Base-by-base conservation (phyloP, 2,113 vertebrate genomes). In the Pedionomus torquatus region DNA sequence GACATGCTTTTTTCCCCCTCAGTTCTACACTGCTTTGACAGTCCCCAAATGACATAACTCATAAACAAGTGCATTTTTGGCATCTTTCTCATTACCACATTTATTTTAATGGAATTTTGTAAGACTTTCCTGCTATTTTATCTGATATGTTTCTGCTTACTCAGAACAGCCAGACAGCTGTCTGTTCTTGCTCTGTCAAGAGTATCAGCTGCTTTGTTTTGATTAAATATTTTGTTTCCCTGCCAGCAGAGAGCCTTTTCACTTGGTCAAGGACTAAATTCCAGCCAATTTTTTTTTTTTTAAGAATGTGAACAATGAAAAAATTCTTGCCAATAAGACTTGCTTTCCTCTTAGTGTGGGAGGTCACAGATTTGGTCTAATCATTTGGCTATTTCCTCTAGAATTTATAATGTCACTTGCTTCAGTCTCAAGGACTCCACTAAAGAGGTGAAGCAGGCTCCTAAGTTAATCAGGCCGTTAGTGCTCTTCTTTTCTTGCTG, bases 201-300 rank as follows among this genome's bases (percentile, higher is more conserved):
- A 83, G 44, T 25, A 4, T 83, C 91, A 87, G 49, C 65, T 91
- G 70, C 49, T 94, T 95, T 95, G 65, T 95, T 97, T 89, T 91
- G 52, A 75, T 74, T 71, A 85, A 78, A 83, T 72, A 54, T 13
- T 37, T 83, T 69, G 58, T 80, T 94, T 87, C 85, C 49, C 69
- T 69, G 81, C 37, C 68, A 89, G 64, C 64, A 92, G 75, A 74
- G 46, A 87, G 81, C n/a, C 72, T 94, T 94, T 93, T 54, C 57
- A 84, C 52, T 89, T 57, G 33, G 49, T 84, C 87, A 95, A 95
- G 93, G 89, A 93, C 82, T 89, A 90, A 81, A 93, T 68, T 87
- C 48, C 61, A 86, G 72, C 52, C 69, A 95, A 83, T 46, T 8
- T 18, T 30, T 51, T 49, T 28, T 54, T 93, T 96, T 94, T 74